phyloP scores from a whole-genome alignment of 1,140 invertebrate species.

The Hyposmocoma kahamanoa region DNA sequence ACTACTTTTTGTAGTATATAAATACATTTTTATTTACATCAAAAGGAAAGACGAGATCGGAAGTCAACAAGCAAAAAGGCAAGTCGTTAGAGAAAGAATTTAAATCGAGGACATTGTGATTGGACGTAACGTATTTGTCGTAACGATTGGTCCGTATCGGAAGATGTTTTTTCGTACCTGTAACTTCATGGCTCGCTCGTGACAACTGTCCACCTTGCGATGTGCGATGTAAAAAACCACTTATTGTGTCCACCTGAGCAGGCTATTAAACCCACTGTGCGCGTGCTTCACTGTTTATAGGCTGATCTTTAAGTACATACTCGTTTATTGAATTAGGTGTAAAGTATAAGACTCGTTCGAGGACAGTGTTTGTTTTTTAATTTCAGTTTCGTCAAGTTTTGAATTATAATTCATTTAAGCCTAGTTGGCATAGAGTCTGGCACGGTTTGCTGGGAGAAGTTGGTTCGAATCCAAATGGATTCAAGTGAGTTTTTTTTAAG shows the following conservation, averaged over 20 bases:
- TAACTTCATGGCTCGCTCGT: slow-evolving; percentile 35
- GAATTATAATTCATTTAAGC: too few species aligned
- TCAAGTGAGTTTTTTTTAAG: too few species aligned
- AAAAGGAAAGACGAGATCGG: too few species aligned
- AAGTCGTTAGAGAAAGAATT: not conserved
- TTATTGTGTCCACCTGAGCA: slow-evolving; percentile 42
- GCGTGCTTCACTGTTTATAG: slow-evolving; percentile 27
- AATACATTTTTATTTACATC: too few species aligned
- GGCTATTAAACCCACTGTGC: slow-evolving; percentile 31
- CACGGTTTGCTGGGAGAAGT: too few species aligned
- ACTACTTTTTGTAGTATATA: too few species aligned
- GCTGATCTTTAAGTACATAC: slow-evolving; percentile 28
- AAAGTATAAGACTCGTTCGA: too few species aligned
- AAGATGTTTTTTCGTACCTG: slow-evolving; percentile 21
- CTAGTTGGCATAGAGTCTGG: too few species aligned
- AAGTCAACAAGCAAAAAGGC: slow-evolving; percentile 15
- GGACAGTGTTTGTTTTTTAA: too few species aligned
- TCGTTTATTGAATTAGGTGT: too few species aligned
- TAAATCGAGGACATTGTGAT: slow-evolving; percentile 2
- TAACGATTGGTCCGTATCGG: slow-evolving; percentile 21
- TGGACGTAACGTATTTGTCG: slow-evolving; percentile 13
- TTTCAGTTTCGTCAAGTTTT: too few species aligned
- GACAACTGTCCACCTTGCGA: slow-evolving; percentile 41
- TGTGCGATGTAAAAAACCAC: slow-evolving; percentile 32
- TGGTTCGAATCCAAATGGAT: too few species aligned